phyloP scores from a whole-genome alignment of 2,113 vertebrate genomes.

The Pampusana beccarii region DNA sequence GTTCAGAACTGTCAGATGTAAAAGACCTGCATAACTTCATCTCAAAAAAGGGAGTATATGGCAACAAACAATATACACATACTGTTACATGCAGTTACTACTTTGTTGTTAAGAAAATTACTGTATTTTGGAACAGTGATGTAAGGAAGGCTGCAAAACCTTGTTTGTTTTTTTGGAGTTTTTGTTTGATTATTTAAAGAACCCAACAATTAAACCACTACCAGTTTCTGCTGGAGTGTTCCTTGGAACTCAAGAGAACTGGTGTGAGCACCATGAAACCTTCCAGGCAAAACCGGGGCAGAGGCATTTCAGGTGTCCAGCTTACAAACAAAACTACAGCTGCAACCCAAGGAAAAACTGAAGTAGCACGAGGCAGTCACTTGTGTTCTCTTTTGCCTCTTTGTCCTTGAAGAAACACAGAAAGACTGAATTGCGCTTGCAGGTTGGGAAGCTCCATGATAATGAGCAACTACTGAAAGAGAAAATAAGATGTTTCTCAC shows the following conservation, averaged over 20 bases:
- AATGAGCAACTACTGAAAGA: not conserved
- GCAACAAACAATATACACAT: not conserved
- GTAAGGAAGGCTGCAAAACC: not conserved
- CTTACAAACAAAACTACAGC: not conserved
- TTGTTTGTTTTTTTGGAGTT: not conserved
- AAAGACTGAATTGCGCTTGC: not conserved
- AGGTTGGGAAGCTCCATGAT: not conserved
- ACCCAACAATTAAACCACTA: not conserved
- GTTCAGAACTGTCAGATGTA: not conserved
- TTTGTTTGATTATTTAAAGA: not conserved
- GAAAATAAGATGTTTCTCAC: not conserved
- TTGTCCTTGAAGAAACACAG: not conserved
- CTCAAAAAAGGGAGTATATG: not conserved
- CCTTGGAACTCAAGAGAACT: not conserved
- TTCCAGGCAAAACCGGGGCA: not conserved
- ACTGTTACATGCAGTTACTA: not conserved
- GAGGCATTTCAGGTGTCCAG: not conserved
- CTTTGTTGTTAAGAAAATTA: not conserved
- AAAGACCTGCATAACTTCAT: not conserved
- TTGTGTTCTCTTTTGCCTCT: not conserved
- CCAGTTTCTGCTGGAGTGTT: not conserved
- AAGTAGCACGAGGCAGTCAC: not conserved
- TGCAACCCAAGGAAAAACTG: not conserved
- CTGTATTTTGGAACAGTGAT: not conserved
- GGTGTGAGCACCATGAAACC: not conserved